Base-by-base conservation (phyloP, 1,140 invertebrate genomes). In the Cherax quadricarinatus region DNA sequence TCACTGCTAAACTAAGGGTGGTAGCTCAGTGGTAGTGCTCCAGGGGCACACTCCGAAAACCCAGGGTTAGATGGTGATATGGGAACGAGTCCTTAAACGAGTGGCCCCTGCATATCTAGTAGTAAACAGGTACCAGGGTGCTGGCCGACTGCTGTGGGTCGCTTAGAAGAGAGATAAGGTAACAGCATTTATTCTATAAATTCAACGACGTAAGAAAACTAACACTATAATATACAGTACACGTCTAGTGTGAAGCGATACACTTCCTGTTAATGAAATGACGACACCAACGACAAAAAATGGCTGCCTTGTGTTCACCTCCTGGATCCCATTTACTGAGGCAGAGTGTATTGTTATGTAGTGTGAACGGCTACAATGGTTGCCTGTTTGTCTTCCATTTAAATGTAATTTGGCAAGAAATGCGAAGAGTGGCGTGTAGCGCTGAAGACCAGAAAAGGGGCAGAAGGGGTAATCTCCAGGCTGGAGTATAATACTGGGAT, bases 401-500 rank as follows among this genome's bases (percentile, higher is more conserved):
- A 82, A 57, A 82, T 82, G 81, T 82, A 82, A 82, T 82, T 82
- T 51, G 51, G 51, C 21, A 51, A 82, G 81, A 57, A 82, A 57
- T 57, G n/a, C 0, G 70, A 75, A 21, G 66, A 21, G 66, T 5
- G 66, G 66, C 14, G 66, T 41, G 66, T 18, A 3, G 66, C 5
- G 66, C 14, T 18, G 66, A 21, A 18, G 21, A 18, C 14, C 4
- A 1, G 21, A 18, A 18, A 18, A 21, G 21, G 66, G 21, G 21
- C 14, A 70, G 21, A 7, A 70, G 21, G 66, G 21, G 21, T 12
- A 70, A 21, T 2, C 30, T 41, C 0, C 30, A 70, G 66, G 18
- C 14, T 16, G 66, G 6, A 7, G 18, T 70, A 21, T 70, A 18
- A 18, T 70, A 21, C 57, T 16, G 16, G 57, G 57, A 3, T 60